Evolutionary conservation across 2,113 vertebrate genomes (phyloP).

Genomic region (Aythya baeri): DNA sequence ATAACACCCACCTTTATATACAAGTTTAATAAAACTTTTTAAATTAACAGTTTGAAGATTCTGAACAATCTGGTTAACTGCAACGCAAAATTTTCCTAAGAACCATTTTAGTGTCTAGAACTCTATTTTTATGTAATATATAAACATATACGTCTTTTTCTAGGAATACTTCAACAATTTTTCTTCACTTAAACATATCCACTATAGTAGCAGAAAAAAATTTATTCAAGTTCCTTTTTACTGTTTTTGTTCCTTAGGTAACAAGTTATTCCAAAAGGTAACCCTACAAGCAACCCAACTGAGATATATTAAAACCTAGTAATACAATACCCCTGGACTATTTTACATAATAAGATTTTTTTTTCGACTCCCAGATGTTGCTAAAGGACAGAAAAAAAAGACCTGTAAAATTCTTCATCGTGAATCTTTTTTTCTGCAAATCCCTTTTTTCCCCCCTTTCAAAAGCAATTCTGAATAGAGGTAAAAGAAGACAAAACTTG

Average conservation of each 20-base stretch:
- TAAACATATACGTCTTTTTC: neutral
- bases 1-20: neutral
- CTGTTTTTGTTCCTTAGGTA: constrained; percentile 52
- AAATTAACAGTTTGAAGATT: neutral
- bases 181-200: neutral
- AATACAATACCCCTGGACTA: constrained; percentile 60
- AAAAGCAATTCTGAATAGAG: constrained; percentile 82
- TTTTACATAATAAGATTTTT: constrained; percentile 71
- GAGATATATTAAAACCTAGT: constrained; percentile 58
- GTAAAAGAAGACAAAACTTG: constrained; percentile 87
- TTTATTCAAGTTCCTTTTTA: constrained; percentile 28
- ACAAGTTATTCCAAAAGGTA: constrained; percentile 54
- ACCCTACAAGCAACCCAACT: constrained; percentile 54
- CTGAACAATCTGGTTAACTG: neutral
- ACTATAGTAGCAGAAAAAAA: neutral
- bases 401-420: constrained; percentile 78
- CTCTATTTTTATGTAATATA: neutral
- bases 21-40: neutral
- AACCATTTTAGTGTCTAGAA: neutral
- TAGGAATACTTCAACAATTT: neutral
- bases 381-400: constrained; percentile 57
- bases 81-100: neutral
- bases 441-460: constrained; percentile 76
- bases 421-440: constrained; percentile 78
- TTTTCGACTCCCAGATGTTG: constrained; percentile 70